Evolutionary conservation across 2,797 vertebrate species (phyloP).

Genomic region (Sternotherus odoratus): DNA sequence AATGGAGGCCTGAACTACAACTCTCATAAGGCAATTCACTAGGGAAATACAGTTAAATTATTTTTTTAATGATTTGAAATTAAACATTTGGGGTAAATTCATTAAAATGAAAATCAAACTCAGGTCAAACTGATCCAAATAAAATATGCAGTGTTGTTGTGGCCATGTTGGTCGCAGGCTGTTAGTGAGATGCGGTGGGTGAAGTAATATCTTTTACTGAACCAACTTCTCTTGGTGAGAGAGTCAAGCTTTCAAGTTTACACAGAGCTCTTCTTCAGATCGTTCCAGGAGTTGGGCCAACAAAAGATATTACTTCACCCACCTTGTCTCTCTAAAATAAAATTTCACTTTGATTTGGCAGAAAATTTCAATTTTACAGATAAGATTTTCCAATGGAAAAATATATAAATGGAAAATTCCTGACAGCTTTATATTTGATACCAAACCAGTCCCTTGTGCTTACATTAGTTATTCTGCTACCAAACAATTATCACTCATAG

Average conservation of each 20-base stretch:
- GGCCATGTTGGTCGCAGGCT: not conserved
- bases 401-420: not conserved
- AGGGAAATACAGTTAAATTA: not conserved
- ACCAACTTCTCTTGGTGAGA: not conserved
- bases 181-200: not conserved
- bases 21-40: not conserved
- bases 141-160: not conserved
- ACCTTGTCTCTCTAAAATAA: not conserved
- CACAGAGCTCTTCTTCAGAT: not conserved
- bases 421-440: not conserved
- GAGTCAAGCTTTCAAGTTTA: not conserved
- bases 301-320: not conserved
- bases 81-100: not conserved
- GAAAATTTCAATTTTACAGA: not conserved
- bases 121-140: not conserved
- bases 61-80: not conserved
- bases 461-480: not conserved
- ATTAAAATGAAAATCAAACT: not conserved
- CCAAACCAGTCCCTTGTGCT: not conserved
- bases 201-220: not conserved
- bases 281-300: not conserved
- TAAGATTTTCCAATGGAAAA: not conserved
- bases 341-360: not conserved
- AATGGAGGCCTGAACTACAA: not conserved
- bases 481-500: not conserved